phyloP scores from a whole-genome alignment of 2,113 vertebrate genomes.

The Macquaria australasica region DNA sequence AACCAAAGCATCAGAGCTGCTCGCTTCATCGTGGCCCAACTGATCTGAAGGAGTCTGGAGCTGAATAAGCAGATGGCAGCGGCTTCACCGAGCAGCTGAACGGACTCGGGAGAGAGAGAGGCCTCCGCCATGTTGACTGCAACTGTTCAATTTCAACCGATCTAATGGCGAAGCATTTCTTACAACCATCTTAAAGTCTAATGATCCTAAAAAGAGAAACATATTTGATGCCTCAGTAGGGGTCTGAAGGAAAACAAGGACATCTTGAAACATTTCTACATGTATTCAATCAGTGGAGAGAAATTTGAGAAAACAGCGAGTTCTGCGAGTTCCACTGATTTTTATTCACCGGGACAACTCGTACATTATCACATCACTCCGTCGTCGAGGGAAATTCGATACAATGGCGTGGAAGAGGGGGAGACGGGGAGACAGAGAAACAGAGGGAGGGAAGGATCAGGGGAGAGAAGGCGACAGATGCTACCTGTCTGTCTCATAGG shows the following conservation, averaged over 20 bases:
- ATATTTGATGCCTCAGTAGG: background rate
- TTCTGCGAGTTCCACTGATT: slow-evolving; percentile 19
- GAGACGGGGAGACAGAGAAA: slow-evolving; percentile 49
- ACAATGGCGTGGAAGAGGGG: slow-evolving; percentile 65
- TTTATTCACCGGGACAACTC: slow-evolving; percentile 39
- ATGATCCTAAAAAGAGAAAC: background rate
- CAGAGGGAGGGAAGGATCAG: slow-evolving; percentile 65
- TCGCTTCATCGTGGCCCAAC: slow-evolving; percentile 62
- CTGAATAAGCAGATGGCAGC: slow-evolving; percentile 73
- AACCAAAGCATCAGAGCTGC: slow-evolving; percentile 64
- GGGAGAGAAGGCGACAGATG: slow-evolving; percentile 84
- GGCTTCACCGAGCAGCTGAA: slow-evolving; percentile 60
- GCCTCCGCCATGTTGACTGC: slow-evolving; percentile 57
- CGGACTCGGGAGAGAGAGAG: slow-evolving; percentile 57
- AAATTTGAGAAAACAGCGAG: background rate
- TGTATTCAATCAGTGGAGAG: background rate
- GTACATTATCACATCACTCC: slow-evolving; percentile 73
- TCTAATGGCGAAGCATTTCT: slow-evolving; percentile 7
- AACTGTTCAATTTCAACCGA: slow-evolving; percentile 53
- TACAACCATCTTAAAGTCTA: slow-evolving; percentile 9
- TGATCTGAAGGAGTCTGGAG: slow-evolving; percentile 70
- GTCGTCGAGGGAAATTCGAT: slow-evolving; percentile 57
- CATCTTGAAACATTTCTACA: background rate
- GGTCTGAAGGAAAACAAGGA: background rate
- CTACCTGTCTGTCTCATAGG: slow-evolving; percentile 87